These are phyloP conservation scores for Seira musarum DNA, from an alignment of 2,888 invertebrate genomes.

Conservation along the genomic window DNA sequence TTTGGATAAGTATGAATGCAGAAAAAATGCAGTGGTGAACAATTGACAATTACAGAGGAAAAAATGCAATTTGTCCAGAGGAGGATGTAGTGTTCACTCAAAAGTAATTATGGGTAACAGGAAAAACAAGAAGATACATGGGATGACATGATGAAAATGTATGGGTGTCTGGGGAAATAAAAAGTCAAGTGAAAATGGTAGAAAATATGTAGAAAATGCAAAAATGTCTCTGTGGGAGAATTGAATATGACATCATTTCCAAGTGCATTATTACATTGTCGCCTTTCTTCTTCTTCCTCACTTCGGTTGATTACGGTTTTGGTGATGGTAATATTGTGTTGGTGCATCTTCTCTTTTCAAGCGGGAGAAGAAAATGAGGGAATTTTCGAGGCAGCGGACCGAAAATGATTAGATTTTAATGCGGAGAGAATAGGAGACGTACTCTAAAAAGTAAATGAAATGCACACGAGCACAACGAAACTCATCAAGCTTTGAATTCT, in stretches of 20 bases:
- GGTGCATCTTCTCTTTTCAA: too few species aligned
- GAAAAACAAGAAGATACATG: not conserved
- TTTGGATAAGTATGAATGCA: constrained; percentile 13
- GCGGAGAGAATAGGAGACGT: too few species aligned
- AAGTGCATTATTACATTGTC: too few species aligned
- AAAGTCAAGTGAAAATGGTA: constrained; percentile 34
- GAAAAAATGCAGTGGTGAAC: constrained; percentile 3
- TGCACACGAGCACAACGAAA: too few species aligned
- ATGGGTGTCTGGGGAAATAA: constrained; percentile 34
- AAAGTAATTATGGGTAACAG: constrained; percentile 17
- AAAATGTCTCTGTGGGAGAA: too few species aligned
- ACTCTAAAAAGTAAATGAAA: too few species aligned
- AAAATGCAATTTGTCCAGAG: constrained; percentile 36
- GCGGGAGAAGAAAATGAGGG: not conserved
- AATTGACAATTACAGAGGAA: constrained; percentile 12
- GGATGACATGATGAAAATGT: constrained; percentile 37
- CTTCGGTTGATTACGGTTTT: too few species aligned
- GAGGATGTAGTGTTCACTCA: not conserved
- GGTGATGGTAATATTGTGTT: too few species aligned
- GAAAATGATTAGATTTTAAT: constrained; percentile 38
- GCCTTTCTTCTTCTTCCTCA: too few species aligned
- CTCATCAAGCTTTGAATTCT: too few species aligned
- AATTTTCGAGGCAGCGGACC: constrained; percentile 25
- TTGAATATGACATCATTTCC: too few species aligned
- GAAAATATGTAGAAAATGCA: not conserved